Conservation (phyloP, 2,797 vertebrate species). For the Lepilemur septentrionalis region DNA sequence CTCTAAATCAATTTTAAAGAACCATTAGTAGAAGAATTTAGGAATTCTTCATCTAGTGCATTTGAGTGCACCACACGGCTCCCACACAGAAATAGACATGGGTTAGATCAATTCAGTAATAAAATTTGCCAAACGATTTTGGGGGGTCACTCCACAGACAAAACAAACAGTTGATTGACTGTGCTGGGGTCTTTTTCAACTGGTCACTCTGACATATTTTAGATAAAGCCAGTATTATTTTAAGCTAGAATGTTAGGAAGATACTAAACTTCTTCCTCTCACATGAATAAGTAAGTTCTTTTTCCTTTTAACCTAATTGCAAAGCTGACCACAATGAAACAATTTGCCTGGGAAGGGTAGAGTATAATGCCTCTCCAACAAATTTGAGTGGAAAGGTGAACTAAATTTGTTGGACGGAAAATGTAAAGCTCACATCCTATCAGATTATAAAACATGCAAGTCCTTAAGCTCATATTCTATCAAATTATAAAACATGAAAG, state of each 20-base stretch:
- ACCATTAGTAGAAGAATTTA: slow-evolving; percentile 49
- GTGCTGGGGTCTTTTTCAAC: not conserved
- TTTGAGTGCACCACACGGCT: not conserved
- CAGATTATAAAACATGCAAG: not conserved
- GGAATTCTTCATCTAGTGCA: slow-evolving; percentile 35
- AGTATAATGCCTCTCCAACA: not conserved
- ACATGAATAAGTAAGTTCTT: not conserved
- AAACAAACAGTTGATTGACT: slow-evolving; percentile 56
- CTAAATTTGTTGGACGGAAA: not conserved
- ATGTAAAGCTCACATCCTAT: not conserved
- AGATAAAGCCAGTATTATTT: slow-evolving; percentile 68
- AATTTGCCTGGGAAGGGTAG: not conserved
- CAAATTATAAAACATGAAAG: not conserved
- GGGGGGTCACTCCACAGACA: slow-evolving; percentile 41
- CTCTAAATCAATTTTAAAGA: slow-evolving; percentile 65
- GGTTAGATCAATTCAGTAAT: slow-evolving; percentile 61
- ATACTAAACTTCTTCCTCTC: slow-evolving; percentile 2
- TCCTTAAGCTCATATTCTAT: not conserved
- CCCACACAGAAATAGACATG: slow-evolving; percentile 43
- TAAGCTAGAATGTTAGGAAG: slow-evolving; percentile 37
- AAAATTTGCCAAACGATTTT: slow-evolving; percentile 42
- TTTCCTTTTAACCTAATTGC: slow-evolving; percentile 22
- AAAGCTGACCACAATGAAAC: not conserved
- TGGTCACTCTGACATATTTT: slow-evolving; percentile 68
- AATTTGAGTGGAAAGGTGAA: not conserved